Evolutionary conservation across 2,797 vertebrate species (phyloP), one percentile per base, ranked within the genome.

Genomic region (Ciconia nigra): DNA sequence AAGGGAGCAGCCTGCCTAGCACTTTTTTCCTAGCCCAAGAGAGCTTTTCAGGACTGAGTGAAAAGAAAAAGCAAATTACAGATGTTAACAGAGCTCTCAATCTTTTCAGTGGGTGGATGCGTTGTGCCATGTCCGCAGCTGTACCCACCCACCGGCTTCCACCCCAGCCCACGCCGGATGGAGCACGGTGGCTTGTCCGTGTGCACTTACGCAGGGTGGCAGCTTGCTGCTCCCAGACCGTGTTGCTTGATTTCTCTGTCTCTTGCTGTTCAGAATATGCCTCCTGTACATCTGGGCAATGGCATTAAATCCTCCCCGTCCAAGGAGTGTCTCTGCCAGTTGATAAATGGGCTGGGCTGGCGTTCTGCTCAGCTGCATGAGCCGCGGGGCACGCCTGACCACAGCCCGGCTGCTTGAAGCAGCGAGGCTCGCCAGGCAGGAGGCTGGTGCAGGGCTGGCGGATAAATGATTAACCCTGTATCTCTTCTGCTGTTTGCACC

Each of bases 141-240:
- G 21, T 26, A 7, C 24, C 18, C 52, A 26, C 12, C 13, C 52
- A 22, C 15, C 10, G 49, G 18, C 41, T 82, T 82, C 54, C 41
- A 51, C 20, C 55, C 44, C 55, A 33, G 14, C n/a, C 58, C 15
- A 4, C 1, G 1, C 0, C 28, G 74, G 51, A 29, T 24, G 69
- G 52, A 74, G 33, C 2, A 0, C 0, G 0, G 13, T 35, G n/a
- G 10, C 37, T 80, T 39, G 41, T 42, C 86, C 10, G 1, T 0
- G 9, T 4, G 8, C 51, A 4, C 19, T 19, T 55, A 25, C 0
- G 12, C 24, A 11, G 0, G 10, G 19, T 2, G 19, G 35, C 62
- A 54, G 4, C 73, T 90, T 7, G 4, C 58, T 35, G 63, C 46
- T 89, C 41, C 24, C 49, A 26, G 51, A 5, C 19, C 0, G 0